Evolutionary conservation across 2,888 invertebrate genomes (phyloP), one percentile per base, ranked within the genome.

Genomic region (Pandemis cinnamomeana): DNA sequence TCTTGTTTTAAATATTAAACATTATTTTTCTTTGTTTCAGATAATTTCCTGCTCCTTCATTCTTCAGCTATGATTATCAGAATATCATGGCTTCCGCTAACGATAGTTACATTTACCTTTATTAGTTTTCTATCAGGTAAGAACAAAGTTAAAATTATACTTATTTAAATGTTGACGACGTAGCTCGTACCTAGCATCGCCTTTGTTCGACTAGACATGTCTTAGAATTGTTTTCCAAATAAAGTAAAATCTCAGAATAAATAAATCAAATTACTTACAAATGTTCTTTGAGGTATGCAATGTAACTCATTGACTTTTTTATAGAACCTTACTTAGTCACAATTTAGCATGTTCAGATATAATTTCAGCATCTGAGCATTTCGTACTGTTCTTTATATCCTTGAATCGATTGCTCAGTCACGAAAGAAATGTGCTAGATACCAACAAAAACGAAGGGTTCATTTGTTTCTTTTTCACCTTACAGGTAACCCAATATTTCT

Each of bases 401-500:
- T 48, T 51, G 51, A 51, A n/a, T 51, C n/a, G n/a, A n/a, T 15
- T 20, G 20, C 20, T 20, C 4, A 13, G 5, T 51, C 7, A 51
- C 6, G 5, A 13, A 51, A 51, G 51, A 51, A 41, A 27, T 62
- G 76, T 11, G 71, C 58, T 10, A 46, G 11, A 46, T 46, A 46
- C 46, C 11, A 11, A 11, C 11, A 11, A 11, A 46, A 11, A 46
- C 4, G 3, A 46, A 36, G 4, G 27, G 27, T 36, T 36, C 27
- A 36, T 36, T 36, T 36, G 27, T 36, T 44, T 13, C 7, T 67
- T 7, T 71, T 70, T 66, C 68, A 46, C 78, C 83, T 83, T 27
- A 55, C 83, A 94, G 94, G 94, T 93, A 94, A 84, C 82, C 94
- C 94, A 15, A 86, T 94, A 82, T 94, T 94, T 83, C 80, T 92